phyloP scores from a whole-genome alignment of 2,888 invertebrate genomes.

The Amblyteles armatorius region DNA sequence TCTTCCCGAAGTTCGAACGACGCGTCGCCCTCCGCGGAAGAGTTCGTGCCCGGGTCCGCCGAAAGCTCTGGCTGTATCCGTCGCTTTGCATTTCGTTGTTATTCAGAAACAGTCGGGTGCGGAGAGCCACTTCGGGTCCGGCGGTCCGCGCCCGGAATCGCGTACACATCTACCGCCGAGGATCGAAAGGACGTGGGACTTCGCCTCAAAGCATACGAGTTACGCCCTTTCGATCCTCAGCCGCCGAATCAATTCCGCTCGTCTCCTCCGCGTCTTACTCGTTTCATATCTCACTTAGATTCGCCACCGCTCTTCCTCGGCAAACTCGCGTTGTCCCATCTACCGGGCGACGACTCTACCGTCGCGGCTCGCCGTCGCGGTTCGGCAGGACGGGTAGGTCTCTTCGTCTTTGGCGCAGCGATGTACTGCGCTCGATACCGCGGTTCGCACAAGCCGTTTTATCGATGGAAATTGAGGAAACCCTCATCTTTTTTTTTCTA shows the following conservation, averaged over 20 bases:
- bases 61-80: constrained; percentile 40
- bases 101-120: constrained; percentile 64
- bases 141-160: constrained; percentile 27
- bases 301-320: not conserved
- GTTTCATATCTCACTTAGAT: constrained; percentile 4
- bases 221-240: no score
- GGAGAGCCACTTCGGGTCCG: constrained; percentile 43
- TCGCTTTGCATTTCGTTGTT: constrained; percentile 67
- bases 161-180: not conserved
- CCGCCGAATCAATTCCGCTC: not conserved
- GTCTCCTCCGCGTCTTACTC: not conserved
- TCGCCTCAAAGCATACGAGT: no score
- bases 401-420: constrained; percentile 21
- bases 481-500: constrained; percentile 54
- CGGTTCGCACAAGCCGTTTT: constrained; percentile 58
- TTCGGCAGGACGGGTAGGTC: not conserved
- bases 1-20: constrained; percentile 33
- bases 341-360: not conserved
- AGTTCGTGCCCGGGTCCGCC: constrained; percentile 25
- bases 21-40: constrained; percentile 27
- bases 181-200: no score
- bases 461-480: constrained; percentile 65
- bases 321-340: not conserved
- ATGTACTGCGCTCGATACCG: not conserved
- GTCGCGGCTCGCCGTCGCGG: not conserved